These are phyloP conservation scores for Metalampra italica DNA, from an alignment of 2,888 invertebrate species.

Conservation along the genomic window DNA sequence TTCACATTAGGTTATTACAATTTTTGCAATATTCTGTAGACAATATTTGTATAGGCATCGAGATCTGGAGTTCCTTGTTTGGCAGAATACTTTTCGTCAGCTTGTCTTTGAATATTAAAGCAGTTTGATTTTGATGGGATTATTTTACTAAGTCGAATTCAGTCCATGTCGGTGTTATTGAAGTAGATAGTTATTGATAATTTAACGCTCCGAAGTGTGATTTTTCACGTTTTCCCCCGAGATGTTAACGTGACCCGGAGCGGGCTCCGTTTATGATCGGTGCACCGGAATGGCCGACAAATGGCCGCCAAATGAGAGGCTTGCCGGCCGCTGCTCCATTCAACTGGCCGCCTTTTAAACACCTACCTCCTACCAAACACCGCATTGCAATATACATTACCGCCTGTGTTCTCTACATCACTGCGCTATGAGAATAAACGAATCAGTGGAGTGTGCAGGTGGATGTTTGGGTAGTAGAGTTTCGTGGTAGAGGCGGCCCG, in stretches of 20 bases:
- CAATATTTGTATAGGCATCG: no score
- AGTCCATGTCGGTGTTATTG: neutral
- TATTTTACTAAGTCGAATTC: no score
- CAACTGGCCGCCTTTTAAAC: conserved; percentile 51
- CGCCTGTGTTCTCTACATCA: conserved; percentile 5
- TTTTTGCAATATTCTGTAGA: no score
- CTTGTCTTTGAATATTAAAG: no score
- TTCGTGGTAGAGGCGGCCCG: conserved; percentile 50
- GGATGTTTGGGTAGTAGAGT: conserved; percentile 18
- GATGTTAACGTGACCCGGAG: conserved; percentile 74
- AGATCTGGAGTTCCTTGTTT: no score
- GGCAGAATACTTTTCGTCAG: no score
- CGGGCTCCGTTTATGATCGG: conserved; percentile 76
- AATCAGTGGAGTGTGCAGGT: conserved; percentile 32
- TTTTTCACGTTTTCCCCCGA: conserved; percentile 74
- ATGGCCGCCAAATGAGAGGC: conserved; percentile 78
- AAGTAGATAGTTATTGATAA: conserved; percentile 21
- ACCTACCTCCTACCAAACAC: conserved; percentile 16
- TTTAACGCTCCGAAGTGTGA: conserved; percentile 71
- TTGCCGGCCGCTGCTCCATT: conserved; percentile 61
- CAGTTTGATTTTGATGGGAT: no score
- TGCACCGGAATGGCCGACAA: conserved; percentile 78
- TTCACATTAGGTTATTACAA: no score
- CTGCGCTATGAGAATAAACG: conserved; percentile 6
- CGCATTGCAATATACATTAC: conserved; percentile 20